Conservation (phyloP, 2,888 invertebrate species). For the Eupelmus urozonus region DNA sequence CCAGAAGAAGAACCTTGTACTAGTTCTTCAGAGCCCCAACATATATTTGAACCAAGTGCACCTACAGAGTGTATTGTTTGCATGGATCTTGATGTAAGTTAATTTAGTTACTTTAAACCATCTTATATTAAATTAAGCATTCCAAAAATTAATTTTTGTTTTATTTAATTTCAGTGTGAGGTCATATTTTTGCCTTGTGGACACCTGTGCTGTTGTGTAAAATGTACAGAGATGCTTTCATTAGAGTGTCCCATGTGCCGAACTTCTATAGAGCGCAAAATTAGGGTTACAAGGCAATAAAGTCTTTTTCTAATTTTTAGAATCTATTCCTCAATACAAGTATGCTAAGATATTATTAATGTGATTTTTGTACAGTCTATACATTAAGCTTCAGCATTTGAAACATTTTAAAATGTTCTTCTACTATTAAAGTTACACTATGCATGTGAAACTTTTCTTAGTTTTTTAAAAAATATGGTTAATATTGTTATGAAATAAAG, state of each 20-base stretch:
- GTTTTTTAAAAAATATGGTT: slow-evolving; percentile 55
- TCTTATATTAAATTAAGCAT: background rate
- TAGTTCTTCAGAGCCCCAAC: slow-evolving; percentile 65
- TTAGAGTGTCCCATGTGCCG: slow-evolving; percentile 89
- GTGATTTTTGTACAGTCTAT: slow-evolving; percentile 52
- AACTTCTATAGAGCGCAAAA: slow-evolving; percentile 83
- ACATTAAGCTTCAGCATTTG: slow-evolving; percentile 35
- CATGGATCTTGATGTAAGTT: slow-evolving; percentile 84
- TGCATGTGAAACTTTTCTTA: slow-evolving; percentile 52
- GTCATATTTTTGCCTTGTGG: slow-evolving; percentile 92
- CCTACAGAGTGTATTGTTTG: slow-evolving; percentile 90
- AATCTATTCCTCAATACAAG: slow-evolving; percentile 26
- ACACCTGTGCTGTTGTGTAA: slow-evolving; percentile 89
- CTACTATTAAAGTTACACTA: slow-evolving; percentile 32
- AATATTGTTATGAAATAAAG: slow-evolving; percentile 55
- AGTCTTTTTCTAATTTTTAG: slow-evolving; percentile 53
- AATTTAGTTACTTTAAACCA: background rate
- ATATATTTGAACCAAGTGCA: slow-evolving; percentile 63
- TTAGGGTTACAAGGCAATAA: slow-evolving; percentile 82
- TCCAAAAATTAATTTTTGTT: background rate
- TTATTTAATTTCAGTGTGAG: slow-evolving; percentile 81
- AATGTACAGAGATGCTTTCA: slow-evolving; percentile 82
- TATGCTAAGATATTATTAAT: slow-evolving; percentile 47
- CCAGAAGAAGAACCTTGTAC: slow-evolving; percentile 69
- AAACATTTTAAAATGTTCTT: slow-evolving; percentile 39